These are phyloP conservation scores for Talpa occidentalis DNA, from an alignment of 2,113 vertebrate genomes.

Conservation along the genomic window DNA sequence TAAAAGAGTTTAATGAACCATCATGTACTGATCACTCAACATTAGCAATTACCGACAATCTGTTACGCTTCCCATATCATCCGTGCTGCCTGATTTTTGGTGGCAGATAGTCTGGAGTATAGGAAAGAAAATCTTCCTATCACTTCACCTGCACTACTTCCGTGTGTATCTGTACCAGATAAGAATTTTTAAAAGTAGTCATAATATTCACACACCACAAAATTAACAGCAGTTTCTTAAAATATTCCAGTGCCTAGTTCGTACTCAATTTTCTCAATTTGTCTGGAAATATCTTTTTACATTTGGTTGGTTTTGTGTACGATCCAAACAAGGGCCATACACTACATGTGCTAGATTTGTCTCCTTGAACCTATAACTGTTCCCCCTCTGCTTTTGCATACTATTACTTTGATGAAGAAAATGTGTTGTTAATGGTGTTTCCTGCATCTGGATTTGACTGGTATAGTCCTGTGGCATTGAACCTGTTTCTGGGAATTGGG, in stretches of 20 bases:
- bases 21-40: neutral
- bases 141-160: neutral
- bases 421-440: neutral
- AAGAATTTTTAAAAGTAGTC: neutral
- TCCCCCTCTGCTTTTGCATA: slow-evolving; percentile 13
- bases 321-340: neutral
- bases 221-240: slow-evolving; percentile 9
- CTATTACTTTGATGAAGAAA: slow-evolving; percentile 38
- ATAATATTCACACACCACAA: neutral
- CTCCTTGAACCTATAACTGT: slow-evolving; percentile 1
- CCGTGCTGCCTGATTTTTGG: neutral
- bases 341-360: neutral
- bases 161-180: neutral
- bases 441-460: neutral
- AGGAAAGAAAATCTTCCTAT: slow-evolving; percentile 2
- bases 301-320: neutral
- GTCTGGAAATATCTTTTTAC: slow-evolving; percentile 24
- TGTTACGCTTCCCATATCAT: neutral
- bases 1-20: neutral
- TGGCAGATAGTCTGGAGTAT: neutral
- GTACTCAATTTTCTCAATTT: slow-evolving; percentile 15
- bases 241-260: neutral
- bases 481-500: slow-evolving; percentile 15
- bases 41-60: neutral
- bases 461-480: neutral